phyloP scores from a whole-genome alignment of 2,113 vertebrate species.

The Toxostoma redivivum region DNA sequence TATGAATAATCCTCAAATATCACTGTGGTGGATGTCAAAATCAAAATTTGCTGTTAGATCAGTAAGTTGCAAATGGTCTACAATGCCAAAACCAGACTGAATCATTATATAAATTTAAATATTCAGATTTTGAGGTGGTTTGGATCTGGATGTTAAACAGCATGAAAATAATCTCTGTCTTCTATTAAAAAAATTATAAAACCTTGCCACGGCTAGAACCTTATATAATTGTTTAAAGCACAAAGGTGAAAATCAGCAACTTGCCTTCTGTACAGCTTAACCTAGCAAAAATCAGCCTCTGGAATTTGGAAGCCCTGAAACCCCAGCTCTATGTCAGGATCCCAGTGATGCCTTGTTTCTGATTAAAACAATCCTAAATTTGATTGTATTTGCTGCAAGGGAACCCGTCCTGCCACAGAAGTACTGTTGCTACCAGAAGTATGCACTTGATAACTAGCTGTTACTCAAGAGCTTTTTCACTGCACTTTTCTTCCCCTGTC shows the following conservation, averaged over 20 bases:
- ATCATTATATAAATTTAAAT: background rate
- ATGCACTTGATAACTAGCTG: background rate
- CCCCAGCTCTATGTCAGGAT: background rate
- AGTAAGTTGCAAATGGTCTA: background rate
- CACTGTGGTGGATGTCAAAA: background rate
- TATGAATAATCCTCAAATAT: background rate
- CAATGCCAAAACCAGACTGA: background rate
- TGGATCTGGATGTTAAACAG: background rate
- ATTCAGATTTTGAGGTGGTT: background rate
- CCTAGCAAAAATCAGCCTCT: background rate
- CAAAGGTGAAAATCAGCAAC: background rate
- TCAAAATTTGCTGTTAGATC: background rate
- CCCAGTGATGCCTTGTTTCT: background rate
- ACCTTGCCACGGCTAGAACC: background rate
- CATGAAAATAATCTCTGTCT: background rate
- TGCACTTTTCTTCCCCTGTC: background rate
- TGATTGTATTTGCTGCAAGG: background rate
- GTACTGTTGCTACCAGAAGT: background rate
- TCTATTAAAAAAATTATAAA: background rate
- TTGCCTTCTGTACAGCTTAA: background rate
- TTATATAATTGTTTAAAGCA: background rate
- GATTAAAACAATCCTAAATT: background rate
- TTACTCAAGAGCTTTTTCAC: background rate
- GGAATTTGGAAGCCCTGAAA: background rate
- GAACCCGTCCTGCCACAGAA: background rate